These are phyloP conservation scores for Perithous albicinctus DNA, from an alignment of 2,888 invertebrate species.

Conservation along the genomic window DNA sequence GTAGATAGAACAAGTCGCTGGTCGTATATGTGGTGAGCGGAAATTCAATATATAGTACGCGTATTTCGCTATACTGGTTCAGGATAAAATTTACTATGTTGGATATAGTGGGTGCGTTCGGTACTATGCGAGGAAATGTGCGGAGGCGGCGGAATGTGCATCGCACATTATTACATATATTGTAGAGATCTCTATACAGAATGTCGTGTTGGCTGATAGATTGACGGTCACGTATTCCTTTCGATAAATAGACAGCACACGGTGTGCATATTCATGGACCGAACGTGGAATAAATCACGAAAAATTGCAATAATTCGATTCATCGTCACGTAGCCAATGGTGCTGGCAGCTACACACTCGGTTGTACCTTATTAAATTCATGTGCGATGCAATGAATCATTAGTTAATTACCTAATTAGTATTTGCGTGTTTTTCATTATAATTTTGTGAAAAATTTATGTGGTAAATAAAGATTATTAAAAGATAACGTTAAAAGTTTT, in stretches of 20 bases:
- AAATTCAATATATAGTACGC: constrained; percentile 18
- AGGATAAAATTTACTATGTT: constrained; percentile 11
- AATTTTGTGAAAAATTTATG: too few species aligned
- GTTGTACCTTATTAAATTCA: background rate
- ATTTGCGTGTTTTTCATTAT: background rate
- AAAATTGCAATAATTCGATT: constrained; percentile 38
- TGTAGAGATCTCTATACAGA: background rate
- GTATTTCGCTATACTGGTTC: constrained; percentile 13
- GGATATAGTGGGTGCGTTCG: background rate
- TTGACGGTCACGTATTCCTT: constrained; percentile 50
- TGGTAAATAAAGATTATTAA: too few species aligned
- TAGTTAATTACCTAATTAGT: background rate
- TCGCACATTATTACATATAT: constrained; percentile 15
- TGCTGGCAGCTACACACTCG: background rate
- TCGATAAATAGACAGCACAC: constrained; percentile 37
- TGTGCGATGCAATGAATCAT: background rate
- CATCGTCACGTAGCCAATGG: constrained; percentile 24
- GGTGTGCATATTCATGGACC: constrained; percentile 19
- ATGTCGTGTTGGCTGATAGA: constrained; percentile 13
- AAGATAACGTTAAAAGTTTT: too few species aligned
- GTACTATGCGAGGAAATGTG: background rate
- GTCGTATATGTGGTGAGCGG: background rate
- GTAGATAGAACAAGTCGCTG: constrained; percentile 17
- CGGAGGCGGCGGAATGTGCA: too few species aligned
- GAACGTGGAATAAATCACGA: constrained; percentile 51